A percentile compares a stretch with the other conserved stretches of the same genome.
Conservation (phyloP, 2,888 invertebrate genomes). For the Hetaerina titia region DNA sequence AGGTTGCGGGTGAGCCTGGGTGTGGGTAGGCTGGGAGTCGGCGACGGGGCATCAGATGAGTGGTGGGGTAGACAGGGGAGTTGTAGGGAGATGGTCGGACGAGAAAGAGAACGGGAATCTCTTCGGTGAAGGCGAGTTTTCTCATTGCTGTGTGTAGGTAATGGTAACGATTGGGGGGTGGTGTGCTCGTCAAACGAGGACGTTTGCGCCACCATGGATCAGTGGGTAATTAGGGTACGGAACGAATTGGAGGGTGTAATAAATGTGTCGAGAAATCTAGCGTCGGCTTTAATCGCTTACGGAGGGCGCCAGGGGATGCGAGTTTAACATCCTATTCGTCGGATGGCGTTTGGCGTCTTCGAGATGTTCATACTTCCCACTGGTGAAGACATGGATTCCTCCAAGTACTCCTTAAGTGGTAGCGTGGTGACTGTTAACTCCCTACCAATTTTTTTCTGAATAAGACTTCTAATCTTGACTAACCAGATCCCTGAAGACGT, state of each 20-base stretch:
- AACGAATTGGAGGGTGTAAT: not conserved
- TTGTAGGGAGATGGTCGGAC: not conserved
- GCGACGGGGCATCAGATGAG: not conserved
- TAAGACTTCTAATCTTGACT: no score
- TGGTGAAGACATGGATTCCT: no score
- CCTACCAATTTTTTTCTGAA: no score
- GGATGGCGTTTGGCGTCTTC: no score
- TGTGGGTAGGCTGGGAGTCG: not conserved
- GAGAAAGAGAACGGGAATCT: not conserved
- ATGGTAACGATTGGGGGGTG: not conserved
- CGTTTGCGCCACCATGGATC: not conserved
- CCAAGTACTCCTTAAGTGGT: no score
- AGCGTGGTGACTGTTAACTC: no score
- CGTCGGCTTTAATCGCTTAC: not conserved
- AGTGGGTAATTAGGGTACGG: not conserved
- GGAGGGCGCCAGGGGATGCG: not conserved
- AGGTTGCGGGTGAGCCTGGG: not conserved
- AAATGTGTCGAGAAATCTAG: not conserved
- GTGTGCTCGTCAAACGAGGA: not conserved
- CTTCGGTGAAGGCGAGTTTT: not conserved
- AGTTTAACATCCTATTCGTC: not conserved
- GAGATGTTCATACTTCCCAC: no score
- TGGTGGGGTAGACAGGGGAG: not conserved
- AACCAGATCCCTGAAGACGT: no score
- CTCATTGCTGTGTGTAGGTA: not conserved